Evolutionary conservation across 2,113 vertebrate genomes (phyloP).

Genomic region (Bucco capensis): DNA sequence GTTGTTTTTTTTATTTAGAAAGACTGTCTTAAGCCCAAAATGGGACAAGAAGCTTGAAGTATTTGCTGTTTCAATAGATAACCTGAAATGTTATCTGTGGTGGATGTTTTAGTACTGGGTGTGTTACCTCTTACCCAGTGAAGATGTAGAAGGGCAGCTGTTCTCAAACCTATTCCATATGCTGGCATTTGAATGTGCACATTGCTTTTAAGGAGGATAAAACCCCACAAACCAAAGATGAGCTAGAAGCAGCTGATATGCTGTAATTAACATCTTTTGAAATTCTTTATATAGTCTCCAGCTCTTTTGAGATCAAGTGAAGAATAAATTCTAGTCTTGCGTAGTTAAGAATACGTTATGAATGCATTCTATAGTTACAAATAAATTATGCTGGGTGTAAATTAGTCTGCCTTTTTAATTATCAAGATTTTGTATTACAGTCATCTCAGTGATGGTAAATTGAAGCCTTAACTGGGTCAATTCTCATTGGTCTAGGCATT

Average conservation of each 20-base stretch:
- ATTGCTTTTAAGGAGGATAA: neutral
- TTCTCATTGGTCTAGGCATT: neutral
- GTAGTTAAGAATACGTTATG: neutral
- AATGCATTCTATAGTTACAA: neutral
- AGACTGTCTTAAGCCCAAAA: neutral
- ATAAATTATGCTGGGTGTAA: neutral
- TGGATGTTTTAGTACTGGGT: neutral
- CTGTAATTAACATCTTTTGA: neutral
- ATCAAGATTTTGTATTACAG: neutral
- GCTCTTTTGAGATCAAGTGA: neutral
- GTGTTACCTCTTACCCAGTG: neutral
- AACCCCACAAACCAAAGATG: neutral
- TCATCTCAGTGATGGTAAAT: neutral
- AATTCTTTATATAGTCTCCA: neutral
- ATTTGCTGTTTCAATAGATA: neutral
- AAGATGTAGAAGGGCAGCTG: neutral
- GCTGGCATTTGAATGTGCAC: neutral
- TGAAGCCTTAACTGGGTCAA: neutral
- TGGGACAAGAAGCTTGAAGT: neutral
- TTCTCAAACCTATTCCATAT: neutral
- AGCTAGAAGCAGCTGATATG: neutral
- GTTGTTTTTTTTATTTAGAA: neutral
- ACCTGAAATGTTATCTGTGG: neutral
- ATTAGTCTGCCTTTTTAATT: neutral
- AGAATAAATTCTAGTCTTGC: neutral